Evolutionary conservation across 2,888 invertebrate species (phyloP), one percentile per base, ranked within the genome.

Genomic region (Drosophila imparisetae): DNA sequence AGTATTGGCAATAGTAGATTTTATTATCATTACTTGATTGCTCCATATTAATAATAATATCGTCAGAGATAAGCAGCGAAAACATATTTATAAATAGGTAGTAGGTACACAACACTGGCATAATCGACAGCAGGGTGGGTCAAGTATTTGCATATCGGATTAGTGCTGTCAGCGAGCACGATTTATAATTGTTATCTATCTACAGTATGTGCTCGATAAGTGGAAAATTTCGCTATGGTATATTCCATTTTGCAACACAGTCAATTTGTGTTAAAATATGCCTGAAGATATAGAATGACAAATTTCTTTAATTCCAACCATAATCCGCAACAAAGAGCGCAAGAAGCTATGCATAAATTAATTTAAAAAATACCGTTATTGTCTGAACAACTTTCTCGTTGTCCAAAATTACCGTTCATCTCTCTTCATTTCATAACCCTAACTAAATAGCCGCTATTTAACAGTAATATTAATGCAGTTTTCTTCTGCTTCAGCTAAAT

Each of bases 1-100:
- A 45, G 21, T 42, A 34, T 69, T 45, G 24, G 24, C 15, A 45
- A 45, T 24, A 8, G 24, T 24, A 4, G 45, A 15, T 45, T 45
- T 45, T 64, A 76, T 75, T 49, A 71, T 61, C 30, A 66, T 66
- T 60, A 59, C 78, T 63, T 66, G 49, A 66, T 76, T 72, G 29
- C 29, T 29, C n/a, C 38, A 34, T 66, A 34, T 38, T 50, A 34
- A 34, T 50, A 63, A 50, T 40, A 34, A 64, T 70, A 76, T 70
- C 65, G 45, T 34, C n/a, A 21, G 18, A 45, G 73, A 68, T 78
- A 78, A 78, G 50, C 38, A 30, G 34, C 2, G 24, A 59, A 48
- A 45, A 59, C 24, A 21, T 36, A 77, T 72, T 72, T 32, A 59
- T 29, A 72, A 52, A 77, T 36, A 27, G 40, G 71, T 36, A 30